Evolutionary conservation across 2,797 vertebrate species (phyloP).

Genomic region (Myotis daubentonii): DNA sequence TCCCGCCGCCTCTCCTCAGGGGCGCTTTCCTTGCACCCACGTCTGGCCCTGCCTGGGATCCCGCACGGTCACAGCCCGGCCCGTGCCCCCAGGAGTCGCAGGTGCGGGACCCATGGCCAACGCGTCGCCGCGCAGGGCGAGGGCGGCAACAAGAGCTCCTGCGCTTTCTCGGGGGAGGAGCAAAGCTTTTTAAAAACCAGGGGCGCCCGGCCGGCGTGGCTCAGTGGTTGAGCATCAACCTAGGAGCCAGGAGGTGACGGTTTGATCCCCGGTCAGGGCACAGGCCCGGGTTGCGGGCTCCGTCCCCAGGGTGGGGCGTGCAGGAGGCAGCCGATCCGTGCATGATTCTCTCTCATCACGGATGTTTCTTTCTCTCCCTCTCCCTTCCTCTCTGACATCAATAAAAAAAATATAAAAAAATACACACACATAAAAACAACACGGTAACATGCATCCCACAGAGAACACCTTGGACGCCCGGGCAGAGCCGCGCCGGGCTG

Average conservation of each 20-base stretch:
- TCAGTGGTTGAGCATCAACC: no score
- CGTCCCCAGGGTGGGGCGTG: no score
- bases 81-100: background rate
- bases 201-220: background rate
- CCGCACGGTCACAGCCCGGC: background rate
- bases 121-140: fast-evolving
- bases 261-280: no score
- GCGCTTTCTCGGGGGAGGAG: background rate
- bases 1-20: fast-evolving
- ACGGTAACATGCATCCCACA: fast-evolving
- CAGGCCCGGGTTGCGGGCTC: no score
- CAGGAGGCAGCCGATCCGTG: no score
- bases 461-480: background rate
- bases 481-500: background rate
- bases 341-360: no score
- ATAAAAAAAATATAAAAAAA: no score
- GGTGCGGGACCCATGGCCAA: background rate
- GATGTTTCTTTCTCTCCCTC: no score
- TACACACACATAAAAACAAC: no score
- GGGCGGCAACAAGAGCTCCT: background rate
- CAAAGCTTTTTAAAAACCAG: background rate
- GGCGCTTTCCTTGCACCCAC: background rate
- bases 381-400: no score
- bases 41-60: background rate
- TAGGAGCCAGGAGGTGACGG: no score